A percentile compares a stretch with the other conserved stretches of the same genome.
These are phyloP conservation scores for Hemistola chrysoprasaria DNA, from an alignment of 2,888 invertebrate genomes.

Conservation along the genomic window DNA sequence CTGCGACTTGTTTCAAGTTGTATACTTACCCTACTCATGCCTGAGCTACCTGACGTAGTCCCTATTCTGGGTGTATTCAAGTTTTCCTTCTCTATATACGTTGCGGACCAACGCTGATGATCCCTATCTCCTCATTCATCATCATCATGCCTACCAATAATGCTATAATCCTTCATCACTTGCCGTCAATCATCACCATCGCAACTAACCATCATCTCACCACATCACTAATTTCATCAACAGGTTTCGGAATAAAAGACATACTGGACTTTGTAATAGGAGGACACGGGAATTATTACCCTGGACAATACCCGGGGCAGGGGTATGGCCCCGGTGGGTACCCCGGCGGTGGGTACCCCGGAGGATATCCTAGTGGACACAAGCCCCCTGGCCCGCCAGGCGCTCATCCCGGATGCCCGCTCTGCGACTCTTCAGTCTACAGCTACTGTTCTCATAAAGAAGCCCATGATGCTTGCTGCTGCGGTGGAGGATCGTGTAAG, in stretches of 20 bases:
- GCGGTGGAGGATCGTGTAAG: constrained; percentile 78
- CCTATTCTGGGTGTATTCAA: no score
- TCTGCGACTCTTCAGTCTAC: constrained; percentile 90
- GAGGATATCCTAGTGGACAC: constrained; percentile 34
- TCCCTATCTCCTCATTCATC: no score
- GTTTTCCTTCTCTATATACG: no score
- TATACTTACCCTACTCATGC: no score
- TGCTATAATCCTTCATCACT: neutral
- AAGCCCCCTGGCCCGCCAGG: constrained; percentile 63
- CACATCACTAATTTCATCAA: constrained; percentile 48
- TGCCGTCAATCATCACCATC: constrained; percentile 34
- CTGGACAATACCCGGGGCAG: constrained; percentile 13
- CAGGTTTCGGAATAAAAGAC: constrained; percentile 77
- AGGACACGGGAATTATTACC: constrained; percentile 28
- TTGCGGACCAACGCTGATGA: no score
- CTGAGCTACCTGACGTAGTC: no score
- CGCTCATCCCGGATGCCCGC: constrained; percentile 84
- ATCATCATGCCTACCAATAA: neutral
- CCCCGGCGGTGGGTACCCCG: constrained; percentile 38
- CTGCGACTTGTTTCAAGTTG: no score
- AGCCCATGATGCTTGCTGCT: constrained; percentile 90
- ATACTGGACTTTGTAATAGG: constrained; percentile 76
- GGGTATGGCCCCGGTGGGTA: constrained; percentile 38
- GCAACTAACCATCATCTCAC: constrained; percentile 31
- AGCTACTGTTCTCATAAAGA: constrained; percentile 89